Base-by-base conservation (phyloP, 2,888 invertebrate species). In the Diabrotica balteata region DNA sequence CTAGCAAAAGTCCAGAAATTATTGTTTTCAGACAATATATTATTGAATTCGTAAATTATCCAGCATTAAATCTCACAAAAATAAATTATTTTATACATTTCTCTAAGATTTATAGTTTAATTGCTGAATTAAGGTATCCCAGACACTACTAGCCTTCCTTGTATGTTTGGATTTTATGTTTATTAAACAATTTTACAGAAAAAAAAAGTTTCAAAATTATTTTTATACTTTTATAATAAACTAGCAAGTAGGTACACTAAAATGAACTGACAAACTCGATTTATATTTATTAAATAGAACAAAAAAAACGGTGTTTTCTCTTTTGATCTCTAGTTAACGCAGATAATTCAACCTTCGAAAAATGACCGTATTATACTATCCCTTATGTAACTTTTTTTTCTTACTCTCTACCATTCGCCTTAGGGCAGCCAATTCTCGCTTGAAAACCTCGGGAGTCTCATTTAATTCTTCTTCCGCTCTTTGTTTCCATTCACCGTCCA, bases 391-490 rank as follows among this genome's bases (percentile, higher is more conserved):
- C 44, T 43, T 55, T 53, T 51, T n/a, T 63, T 54, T 42, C 66
- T 74, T 80, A 83, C 82, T 80, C 76, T 75, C 65, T 64, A 84
- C 76, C 72, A 82, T 69, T 59, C 73, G 66, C 59, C 77, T 76
- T 42, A 84, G 67, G 10, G 79, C 78, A 42, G 75, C 70, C 49
- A 82, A 72, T 75, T 83, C 81, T 54, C 80, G 75, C 62, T 79
- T 78, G 46, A 78, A 77, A 72, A 79, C 81, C 71, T 83, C 83
- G 0, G 79, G 80, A 7, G 81, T 82, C 74, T 84, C 84, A 59
- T 82, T 80, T 67, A 84, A 73, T 77, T 84, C 83, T 62, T 82
- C 81, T 70, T 82, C 80, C 7, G 84, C 83, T 63, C 77, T 77
- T 63, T 78, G 73, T 65, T 77, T 73, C 80, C 79, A 81, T 75